Conservation (phyloP, 1,140 invertebrate species). For the Calephelis nemesis region DNA sequence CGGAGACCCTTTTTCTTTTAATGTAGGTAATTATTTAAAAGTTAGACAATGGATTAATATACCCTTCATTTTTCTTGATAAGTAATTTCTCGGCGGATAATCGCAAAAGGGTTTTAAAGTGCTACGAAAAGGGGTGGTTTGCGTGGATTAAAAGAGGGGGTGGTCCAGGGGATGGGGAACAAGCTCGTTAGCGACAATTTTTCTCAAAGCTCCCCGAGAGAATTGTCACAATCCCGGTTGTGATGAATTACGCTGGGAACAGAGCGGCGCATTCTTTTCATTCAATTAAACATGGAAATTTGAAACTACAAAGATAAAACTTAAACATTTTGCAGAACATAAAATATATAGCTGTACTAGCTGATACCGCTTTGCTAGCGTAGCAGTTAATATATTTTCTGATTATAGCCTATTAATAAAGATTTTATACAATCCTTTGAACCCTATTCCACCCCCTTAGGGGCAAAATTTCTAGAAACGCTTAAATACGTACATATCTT, state of each 20-base stretch:
- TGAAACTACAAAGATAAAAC: slow-evolving; percentile 25
- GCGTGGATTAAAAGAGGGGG: slow-evolving; percentile 55
- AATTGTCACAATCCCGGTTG: slow-evolving; percentile 69
- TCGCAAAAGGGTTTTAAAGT: slow-evolving; percentile 75
- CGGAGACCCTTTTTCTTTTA: slow-evolving; percentile 20
- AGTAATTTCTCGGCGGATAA: slow-evolving; percentile 64
- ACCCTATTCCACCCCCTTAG: too few relatives aligned
- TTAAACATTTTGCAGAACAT: neutral
- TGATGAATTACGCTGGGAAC: slow-evolving; percentile 63
- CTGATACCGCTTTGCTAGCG: too few relatives aligned
- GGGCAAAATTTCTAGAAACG: too few relatives aligned
- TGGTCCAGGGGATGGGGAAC: slow-evolving; percentile 36
- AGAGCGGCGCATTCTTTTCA: slow-evolving; percentile 48
- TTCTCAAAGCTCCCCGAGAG: slow-evolving; percentile 70
- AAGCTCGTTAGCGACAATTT: slow-evolving; percentile 77
- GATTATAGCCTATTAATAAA: too few relatives aligned
- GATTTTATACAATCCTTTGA: too few relatives aligned
- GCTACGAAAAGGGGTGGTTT: slow-evolving; percentile 51
- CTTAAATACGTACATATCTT: too few relatives aligned
- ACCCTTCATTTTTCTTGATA: slow-evolving; percentile 61
- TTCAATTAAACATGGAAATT: slow-evolving; percentile 45
- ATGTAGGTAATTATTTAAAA: slow-evolving; percentile 43
- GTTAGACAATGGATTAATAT: slow-evolving; percentile 54
- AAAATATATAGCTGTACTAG: too few relatives aligned
- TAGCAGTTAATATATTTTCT: too few relatives aligned